These are phyloP conservation scores for Eustalomyia histrio DNA, from an alignment of 2,888 invertebrate species.

Conservation along the genomic window DNA sequence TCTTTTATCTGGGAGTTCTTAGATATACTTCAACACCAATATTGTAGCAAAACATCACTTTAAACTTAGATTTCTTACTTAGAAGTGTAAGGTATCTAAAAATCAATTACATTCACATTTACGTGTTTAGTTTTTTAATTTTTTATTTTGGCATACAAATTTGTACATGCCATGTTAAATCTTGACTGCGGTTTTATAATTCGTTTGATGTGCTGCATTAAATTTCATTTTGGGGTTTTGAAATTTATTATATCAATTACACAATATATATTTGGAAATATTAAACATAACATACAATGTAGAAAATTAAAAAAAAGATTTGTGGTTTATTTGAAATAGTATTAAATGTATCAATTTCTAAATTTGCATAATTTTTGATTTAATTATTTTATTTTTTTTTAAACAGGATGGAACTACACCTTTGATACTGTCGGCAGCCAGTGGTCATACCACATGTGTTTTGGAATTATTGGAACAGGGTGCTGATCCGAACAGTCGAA, in stretches of 20 bases:
- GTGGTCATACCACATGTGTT: conserved; percentile 93
- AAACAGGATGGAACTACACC: conserved; percentile 96
- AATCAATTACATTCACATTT: conserved; percentile 36
- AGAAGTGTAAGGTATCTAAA: conserved; percentile 7
- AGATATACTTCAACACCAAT: too few relatives aligned
- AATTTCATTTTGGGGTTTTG: conserved; percentile 51
- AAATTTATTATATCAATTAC: conserved; percentile 54
- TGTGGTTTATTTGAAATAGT: conserved; percentile 52
- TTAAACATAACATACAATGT: conserved; percentile 34
- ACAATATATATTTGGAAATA: conserved; percentile 52
- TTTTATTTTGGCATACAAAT: conserved; percentile 35
- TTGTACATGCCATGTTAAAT: conserved; percentile 48
- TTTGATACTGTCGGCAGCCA: conserved; percentile 93
- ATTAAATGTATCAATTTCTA: conserved; percentile 12
- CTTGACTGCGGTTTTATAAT: conserved; percentile 31
- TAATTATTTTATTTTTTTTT: conserved; percentile 12
- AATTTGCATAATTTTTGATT: conserved; percentile 9
- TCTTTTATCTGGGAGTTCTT: too few relatives aligned
- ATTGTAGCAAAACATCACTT: too few relatives aligned
- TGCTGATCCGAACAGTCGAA: conserved; percentile 90
- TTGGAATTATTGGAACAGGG: conserved; percentile 92
- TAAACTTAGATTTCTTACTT: too few relatives aligned
- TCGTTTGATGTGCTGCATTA: conserved; percentile 31
- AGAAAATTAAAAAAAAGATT: conserved; percentile 7
- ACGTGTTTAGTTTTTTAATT: conserved; percentile 6